Evolutionary conservation across 2,113 vertebrate genomes (phyloP), one percentile per base, ranked within the genome.

Genomic region (Willisornis vidua): DNA sequence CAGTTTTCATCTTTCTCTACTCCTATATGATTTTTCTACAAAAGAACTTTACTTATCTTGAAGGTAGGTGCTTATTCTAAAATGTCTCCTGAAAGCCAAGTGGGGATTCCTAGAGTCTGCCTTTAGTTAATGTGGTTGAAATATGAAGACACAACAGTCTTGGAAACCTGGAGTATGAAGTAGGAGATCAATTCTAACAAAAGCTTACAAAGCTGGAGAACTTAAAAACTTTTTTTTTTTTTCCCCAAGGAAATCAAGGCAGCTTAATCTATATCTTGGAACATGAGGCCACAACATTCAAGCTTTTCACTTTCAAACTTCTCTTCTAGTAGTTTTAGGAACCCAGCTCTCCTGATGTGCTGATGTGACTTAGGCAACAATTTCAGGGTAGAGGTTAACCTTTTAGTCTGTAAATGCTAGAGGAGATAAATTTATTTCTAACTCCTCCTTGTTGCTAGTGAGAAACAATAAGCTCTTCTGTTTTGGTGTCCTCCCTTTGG

Each of bases 311-410:
- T 45, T 46, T 54, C 25, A 67, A 76, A 49, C 14, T 2, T 7
- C 14, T 52, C 22, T 35, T 14, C 4, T 24, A n/a, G 3, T 4
- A 48, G 6, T 49, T 73, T 89, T 73, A 81, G 63, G 31, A 85
- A 54, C 4, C 7, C 1, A 1, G 1, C 3, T 70, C 5, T 70
- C 12, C 31, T 31, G 3, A 35, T 62, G 13, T 54, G 29, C 31
- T 31, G 3, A 35, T 58, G 13, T 54, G 29, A 31, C 1, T 62
- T 54, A 41, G 41, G 41, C 41, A 41, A 41, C 41, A 41, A 41
- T 41, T 41, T 41, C 41, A 41, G 41, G 41, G 12, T 41, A 41
- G 41, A 14, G 41, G 41, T 41, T 41, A 41, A 41, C 41, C 41
- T 41, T 41, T 41, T 41, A 13, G 41, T 41, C 41, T 41, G 41